Evolutionary conservation across 2,888 invertebrate genomes (phyloP).

Genomic region (Clistopyga incitator): DNA sequence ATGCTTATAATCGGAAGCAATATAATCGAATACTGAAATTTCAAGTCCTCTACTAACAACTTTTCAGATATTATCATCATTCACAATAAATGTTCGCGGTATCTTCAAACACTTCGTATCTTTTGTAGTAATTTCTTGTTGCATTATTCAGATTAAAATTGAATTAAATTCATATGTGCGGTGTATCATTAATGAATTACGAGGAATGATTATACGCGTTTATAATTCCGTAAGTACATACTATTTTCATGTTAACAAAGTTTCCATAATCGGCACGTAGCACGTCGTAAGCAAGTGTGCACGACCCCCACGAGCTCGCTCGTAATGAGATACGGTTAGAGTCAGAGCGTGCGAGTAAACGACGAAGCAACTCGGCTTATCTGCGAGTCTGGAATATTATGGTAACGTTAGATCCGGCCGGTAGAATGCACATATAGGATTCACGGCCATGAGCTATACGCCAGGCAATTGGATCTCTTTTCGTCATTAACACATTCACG

Average conservation of each 20-base stretch:
- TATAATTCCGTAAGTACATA: background rate
- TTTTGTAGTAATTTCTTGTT: too few relatives aligned
- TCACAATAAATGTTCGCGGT: too few relatives aligned
- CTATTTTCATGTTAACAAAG: slow-evolving; percentile 25
- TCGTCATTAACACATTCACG: background rate
- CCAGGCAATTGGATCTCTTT: slow-evolving; percentile 6
- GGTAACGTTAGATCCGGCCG: slow-evolving; percentile 17
- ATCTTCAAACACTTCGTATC: too few relatives aligned
- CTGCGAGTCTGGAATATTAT: background rate
- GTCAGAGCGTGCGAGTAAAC: slow-evolving; percentile 7
- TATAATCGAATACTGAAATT: too few relatives aligned
- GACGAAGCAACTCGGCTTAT: slow-evolving; percentile 24
- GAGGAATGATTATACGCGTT: background rate
- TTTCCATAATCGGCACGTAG: slow-evolving; percentile 2
- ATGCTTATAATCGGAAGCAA: too few relatives aligned
- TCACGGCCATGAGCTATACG: slow-evolving; percentile 10
- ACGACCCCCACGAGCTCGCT: background rate
- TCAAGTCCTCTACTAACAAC: too few relatives aligned
- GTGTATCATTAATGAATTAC: background rate
- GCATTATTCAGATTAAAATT: too few relatives aligned
- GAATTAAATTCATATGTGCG: too few relatives aligned
- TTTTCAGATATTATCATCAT: too few relatives aligned
- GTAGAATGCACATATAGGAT: slow-evolving; percentile 10
- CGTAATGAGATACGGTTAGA: slow-evolving; percentile 29
- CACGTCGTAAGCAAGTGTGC: slow-evolving; percentile 5